Percentiles rank a stretch among this genome's conserved stretches.
Conservation (phyloP, 2,888 invertebrate species). For the Melanchra persicariae region DNA sequence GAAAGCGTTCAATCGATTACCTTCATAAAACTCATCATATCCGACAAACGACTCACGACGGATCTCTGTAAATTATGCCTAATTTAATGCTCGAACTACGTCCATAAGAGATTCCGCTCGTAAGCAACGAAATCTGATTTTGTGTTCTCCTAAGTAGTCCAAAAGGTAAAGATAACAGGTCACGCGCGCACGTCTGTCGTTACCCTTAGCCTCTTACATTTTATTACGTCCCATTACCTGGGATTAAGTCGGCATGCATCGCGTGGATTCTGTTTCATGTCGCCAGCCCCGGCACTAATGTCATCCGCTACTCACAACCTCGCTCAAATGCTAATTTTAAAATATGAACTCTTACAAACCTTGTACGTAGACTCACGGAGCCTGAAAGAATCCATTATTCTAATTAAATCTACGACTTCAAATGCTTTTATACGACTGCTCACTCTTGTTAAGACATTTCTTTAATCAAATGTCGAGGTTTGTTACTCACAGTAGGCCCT, state of each 20-base stretch:
- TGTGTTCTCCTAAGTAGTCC: slow-evolving; percentile 78
- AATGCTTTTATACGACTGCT: slow-evolving; percentile 65
- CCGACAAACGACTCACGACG: slow-evolving; percentile 13
- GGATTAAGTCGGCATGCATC: slow-evolving; percentile 87
- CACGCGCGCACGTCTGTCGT: slow-evolving; percentile 89
- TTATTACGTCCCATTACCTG: slow-evolving; percentile 88
- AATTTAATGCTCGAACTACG: slow-evolving; percentile 47
- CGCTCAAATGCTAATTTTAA: slow-evolving; percentile 75
- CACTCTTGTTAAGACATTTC: slow-evolving; percentile 66
- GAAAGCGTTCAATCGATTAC: slow-evolving; percentile 58
- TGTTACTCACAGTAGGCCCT: slow-evolving; percentile 51
- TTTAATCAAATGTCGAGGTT: slow-evolving; percentile 58
- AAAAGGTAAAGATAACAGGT: slow-evolving; percentile 84
- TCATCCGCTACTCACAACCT: slow-evolving; percentile 73
- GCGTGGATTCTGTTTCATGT: slow-evolving; percentile 83
- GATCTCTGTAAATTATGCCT: slow-evolving; percentile 27
- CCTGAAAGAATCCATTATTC: slow-evolving; percentile 74
- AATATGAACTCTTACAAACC: slow-evolving; percentile 71
- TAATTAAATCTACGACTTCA: slow-evolving; percentile 65
- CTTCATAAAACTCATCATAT: slow-evolving; percentile 36
- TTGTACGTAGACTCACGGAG: slow-evolving; percentile 68
- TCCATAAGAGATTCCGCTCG: slow-evolving; percentile 50
- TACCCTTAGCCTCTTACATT: slow-evolving; percentile 88
- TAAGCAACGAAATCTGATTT: slow-evolving; percentile 76
- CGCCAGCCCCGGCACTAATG: slow-evolving; percentile 77